phyloP scores from a whole-genome alignment of 2,797 vertebrate genomes.

The Gambelia wislizenii region DNA sequence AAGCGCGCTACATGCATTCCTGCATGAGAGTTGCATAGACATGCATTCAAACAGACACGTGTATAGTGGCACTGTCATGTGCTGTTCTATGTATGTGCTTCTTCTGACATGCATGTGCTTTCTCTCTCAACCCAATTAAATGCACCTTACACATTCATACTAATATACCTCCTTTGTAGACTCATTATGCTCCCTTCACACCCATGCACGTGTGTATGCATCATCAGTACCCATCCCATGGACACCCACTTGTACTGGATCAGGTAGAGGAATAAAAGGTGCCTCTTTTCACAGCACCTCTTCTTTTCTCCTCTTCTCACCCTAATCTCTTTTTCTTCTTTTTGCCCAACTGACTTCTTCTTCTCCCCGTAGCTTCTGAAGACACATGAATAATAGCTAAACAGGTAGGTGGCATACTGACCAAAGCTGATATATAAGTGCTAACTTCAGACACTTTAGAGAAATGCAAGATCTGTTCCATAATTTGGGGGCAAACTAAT shows the following conservation, averaged over 20 bases:
- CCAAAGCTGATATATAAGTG: neutral
- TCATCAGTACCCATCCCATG: neutral
- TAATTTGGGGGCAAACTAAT: too few species aligned
- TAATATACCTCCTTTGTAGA: neutral
- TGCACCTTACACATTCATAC: neutral
- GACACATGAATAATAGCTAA: neutral
- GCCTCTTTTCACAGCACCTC: neutral
- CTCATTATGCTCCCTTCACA: neutral
- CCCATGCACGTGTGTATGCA: neutral
- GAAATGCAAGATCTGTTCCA: neutral
- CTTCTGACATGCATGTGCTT: neutral
- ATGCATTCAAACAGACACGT: neutral
- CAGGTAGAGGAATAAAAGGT: neutral
- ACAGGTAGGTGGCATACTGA: neutral
- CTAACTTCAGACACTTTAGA: neutral
- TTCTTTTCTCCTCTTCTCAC: neutral
- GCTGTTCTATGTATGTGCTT: too few species aligned
- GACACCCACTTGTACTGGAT: neutral
- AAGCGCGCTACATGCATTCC: too few species aligned
- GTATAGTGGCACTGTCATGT: neutral
- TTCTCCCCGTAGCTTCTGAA: neutral
- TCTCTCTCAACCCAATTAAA: neutral
- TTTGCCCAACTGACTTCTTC: too few species aligned
- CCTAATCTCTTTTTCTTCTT: neutral
- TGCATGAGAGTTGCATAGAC: neutral